A percentile compares a stretch with the other conserved stretches of the same genome.
phyloP scores from a whole-genome alignment of 2,113 vertebrate species.

The Prionailurus bengalensis region DNA sequence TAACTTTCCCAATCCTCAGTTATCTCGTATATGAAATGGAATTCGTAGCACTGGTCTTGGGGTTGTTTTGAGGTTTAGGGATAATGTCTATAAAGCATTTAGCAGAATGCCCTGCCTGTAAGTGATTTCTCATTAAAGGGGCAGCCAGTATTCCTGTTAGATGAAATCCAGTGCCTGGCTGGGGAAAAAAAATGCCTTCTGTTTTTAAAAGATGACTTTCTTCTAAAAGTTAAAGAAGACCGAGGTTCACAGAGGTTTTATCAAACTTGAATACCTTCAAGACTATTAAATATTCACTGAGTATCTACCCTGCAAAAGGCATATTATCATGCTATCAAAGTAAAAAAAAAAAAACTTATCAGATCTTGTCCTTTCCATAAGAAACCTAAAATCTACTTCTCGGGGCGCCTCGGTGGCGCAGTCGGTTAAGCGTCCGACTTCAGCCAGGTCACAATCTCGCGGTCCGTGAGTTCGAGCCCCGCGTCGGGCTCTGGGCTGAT shows the following conservation, averaged over 20 bases:
- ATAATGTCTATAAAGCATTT: neutral
- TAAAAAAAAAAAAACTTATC: neutral
- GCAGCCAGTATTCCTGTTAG: neutral
- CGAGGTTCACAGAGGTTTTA: neutral
- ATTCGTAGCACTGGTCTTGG: neutral
- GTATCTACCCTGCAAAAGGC: neutral
- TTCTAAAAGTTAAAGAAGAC: neutral
- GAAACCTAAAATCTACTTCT: neutral
- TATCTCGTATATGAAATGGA: neutral
- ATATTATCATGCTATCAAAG: neutral
- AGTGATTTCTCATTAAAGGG: neutral
- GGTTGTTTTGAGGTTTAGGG: constrained; percentile 9
- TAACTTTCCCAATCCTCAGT: neutral
- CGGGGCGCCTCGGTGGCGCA: too few species aligned
- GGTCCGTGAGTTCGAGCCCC: too few species aligned
- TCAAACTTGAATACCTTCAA: neutral
- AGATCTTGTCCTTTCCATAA: neutral
- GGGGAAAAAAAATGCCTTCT: neutral
- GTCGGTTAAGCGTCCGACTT: too few species aligned
- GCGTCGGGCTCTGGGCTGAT: too few species aligned
- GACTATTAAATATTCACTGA: constrained; percentile 24
- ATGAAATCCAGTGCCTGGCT: neutral
- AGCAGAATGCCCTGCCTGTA: neutral
- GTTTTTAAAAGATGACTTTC: constrained; percentile 27
- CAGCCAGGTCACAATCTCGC: too few species aligned